Evolutionary conservation across 2,797 vertebrate species (phyloP), one percentile per base, ranked within the genome.

Genomic region (Gymnodraco acuticeps): DNA sequence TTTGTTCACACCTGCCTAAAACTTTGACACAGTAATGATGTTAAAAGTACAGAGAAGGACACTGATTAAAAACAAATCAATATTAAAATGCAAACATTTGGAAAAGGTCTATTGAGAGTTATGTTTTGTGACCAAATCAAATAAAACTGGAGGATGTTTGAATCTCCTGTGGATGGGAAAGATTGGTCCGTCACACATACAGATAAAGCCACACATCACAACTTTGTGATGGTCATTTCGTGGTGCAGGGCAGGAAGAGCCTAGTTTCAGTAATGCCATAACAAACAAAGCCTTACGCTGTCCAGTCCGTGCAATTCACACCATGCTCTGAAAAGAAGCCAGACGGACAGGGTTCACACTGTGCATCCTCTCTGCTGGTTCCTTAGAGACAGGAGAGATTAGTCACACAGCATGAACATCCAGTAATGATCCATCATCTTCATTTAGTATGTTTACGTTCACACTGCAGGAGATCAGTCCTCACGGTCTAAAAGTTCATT

Each of bases 291-390:
- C 72, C 27, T 27, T 27, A 27, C 5, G 33, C 51, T 2, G 76
- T 91, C 86, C 83, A 88, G 7, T 58, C 60, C 0, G 3, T 66
- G 69, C 90, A 92, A 38, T 38, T 38, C 8, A 38, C 6, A 8
- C 8, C 89, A 7, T 67, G 5, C 23, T 11, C 45, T 31, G 89
- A 91, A 76, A 83, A 90, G 73, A 15, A 75, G 0, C 82, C 86
- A 10, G 2, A 1, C 8, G 20, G 20, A 60, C 91, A 92, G 4
- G 12, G 13, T 12, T 80, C 80, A 91, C 92, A 92, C 3, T 70
- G 68, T 1, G 81, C 82, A 51, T 94, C 85, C 14, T n/a, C 41
- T 23, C 0, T 45, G 47, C 68, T 81, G 62, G 80, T 91, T 15
- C 92, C 93, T 94, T 16, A 51, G 3, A 73, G 45, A 81, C 52